Evolutionary conservation across 2,888 invertebrate genomes (phyloP), one percentile per base, ranked within the genome.

Genomic region (Ophonus ardosiacus): DNA sequence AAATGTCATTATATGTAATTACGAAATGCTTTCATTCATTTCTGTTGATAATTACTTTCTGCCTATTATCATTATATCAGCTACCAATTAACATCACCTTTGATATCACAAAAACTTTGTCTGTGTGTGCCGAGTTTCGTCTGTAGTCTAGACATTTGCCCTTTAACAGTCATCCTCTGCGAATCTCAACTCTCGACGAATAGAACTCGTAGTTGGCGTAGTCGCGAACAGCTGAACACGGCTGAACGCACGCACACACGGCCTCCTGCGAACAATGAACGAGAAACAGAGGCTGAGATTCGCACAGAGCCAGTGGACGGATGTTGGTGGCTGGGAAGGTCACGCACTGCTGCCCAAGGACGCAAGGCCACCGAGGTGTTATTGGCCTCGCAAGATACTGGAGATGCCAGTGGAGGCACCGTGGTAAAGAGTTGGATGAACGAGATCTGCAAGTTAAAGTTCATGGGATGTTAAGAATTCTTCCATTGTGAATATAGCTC

Each of bases 271-370:
- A 51, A 51, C 43, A 51, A 51, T 51, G 43, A 51, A 1, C 43
- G 43, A 8, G 13, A 13, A 51, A 13, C 43, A 51, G 13, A 13
- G 13, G 43, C 43, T 13, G 43, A 51, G 43, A 51, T 51, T 51
- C 43, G 43, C 43, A 31, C 31, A 3, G 31, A 51, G n/a, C n/a
- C n/a, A n/a, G 56, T 24, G 56, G 78, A 43, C 78, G 78, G 78
- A 57, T 56, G 78, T 51, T 57, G 24, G 56, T 56, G 71, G 40
- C 71, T 74, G 78, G 83, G 84, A 84, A 84, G 84, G 84, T 84
- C 84, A 84, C 65, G 84, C 84, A 84, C 78, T 65, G 78, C n/a
- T 84, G 84, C 84, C 63, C 84, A 84, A 84, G 84, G 84, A 51
- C 84, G 82, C 59, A 38, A 71, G 71, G 65, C 71, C 71, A 74